These are phyloP conservation scores for Zosterops hypoxanthus DNA, from an alignment of 2,113 vertebrate species.

Conservation along the genomic window DNA sequence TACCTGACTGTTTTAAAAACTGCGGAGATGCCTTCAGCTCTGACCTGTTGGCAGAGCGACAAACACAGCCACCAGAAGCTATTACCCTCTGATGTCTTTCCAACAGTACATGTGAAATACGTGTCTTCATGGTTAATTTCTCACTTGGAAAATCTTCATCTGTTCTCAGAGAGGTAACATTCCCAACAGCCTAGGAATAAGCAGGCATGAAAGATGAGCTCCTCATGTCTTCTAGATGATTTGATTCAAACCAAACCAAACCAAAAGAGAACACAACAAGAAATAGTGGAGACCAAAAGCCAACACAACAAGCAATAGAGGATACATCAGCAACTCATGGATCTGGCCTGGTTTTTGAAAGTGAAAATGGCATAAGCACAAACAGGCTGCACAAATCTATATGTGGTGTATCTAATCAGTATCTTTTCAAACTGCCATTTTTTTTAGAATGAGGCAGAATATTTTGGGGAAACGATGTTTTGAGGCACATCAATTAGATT, in stretches of 20 bases:
- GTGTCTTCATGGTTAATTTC: background rate
- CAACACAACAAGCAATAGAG: background rate
- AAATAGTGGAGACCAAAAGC: background rate
- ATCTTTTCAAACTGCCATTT: background rate
- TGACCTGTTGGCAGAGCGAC: background rate
- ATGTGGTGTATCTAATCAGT: rapidly evolving
- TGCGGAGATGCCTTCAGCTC: background rate
- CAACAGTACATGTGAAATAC: background rate
- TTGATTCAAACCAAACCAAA: background rate
- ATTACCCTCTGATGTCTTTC: background rate
- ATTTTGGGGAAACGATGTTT: background rate
- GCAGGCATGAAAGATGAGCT: background rate
- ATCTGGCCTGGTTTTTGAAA: background rate
- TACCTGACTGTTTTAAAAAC: background rate
- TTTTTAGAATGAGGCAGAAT: background rate
- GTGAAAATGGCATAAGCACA: background rate
- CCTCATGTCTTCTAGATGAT: background rate
- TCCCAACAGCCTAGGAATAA: background rate
- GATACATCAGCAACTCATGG: background rate
- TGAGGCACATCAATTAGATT: background rate
- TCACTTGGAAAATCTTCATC: background rate
- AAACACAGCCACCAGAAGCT: background rate
- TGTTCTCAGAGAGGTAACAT: background rate
- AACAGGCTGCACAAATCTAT: background rate
- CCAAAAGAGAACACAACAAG: background rate